Base-by-base conservation (phyloP, 2,797 vertebrate species). In the Cichlasoma orientale region DNA sequence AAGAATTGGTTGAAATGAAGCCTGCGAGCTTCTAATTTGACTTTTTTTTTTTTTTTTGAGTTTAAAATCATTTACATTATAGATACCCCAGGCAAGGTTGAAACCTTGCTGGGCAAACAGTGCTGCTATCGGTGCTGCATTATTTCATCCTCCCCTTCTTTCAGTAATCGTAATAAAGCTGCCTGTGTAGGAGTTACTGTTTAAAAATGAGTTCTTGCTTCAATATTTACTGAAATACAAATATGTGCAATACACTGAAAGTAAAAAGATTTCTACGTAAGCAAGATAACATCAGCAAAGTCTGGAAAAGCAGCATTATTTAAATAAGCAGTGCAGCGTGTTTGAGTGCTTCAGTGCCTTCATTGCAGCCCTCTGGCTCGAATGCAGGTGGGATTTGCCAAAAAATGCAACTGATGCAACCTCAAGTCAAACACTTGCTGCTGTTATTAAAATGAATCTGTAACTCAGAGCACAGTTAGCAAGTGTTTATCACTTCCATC, bases 401-500 rank as follows among this genome's bases (percentile, higher is more conserved):
- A 0, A 38, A 41, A 59, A 38, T 38, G 33, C 12, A 38, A 18
- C 44, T 44, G 14, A 16, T 13, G 4, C 14, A 44, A n/a, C 58
- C 33, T 61, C 7, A 7, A 23, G n/a, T 38, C 33, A 61, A 61
- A 38, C 58, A 38, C n/a, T 5, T 38, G 33, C 57, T 38, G 1
- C 13, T 23, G 13, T 25, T 63, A 41, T 41, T 41, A 36, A 21
- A 18, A 18, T 25, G 21, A 63, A 23, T 41, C 13, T 8, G n/a
- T 41, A 25, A 41, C 36, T 25, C 14, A 7, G 44, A 14, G 14
- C 44, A 47, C 4, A 47, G 44, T 47, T 47, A 5, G 41, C 12
- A 44, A 5, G 41, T 5, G 12, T 44, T 44, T 16, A 47, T 5
- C 44, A 47, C 41, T 14, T 44, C 12, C 13, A 44, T 5, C 38